Evolutionary conservation across 1,140 invertebrate species (phyloP), one percentile per base, ranked within the genome.

Genomic region (Procambarus virginalis): DNA sequence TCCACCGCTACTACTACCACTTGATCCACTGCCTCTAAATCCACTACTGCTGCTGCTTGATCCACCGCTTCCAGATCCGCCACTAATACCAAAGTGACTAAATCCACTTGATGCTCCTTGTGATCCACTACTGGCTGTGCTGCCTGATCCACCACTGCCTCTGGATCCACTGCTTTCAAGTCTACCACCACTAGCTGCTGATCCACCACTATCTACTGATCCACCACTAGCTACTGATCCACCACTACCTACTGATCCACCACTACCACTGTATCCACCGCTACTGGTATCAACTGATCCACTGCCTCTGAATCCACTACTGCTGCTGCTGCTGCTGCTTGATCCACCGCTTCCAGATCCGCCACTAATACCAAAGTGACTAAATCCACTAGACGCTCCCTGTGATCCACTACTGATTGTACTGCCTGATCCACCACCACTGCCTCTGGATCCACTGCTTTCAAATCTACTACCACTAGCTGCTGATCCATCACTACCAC

Each of bases 171-270:
- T 68, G 51, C 64, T 22, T 34, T 48, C 79, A 60, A 55, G 64
- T 81, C 79, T 55, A 80, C 78, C n/a, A n/a, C 51, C 34, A 20
- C 87, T 45, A 12, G 75, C 75, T 88, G 49, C 49, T 84, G 82
- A 51, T 58, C 77, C 45, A 83, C 90, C 34, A 46, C 90, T n/a
- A 46, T 46, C 51, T 8, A 9, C 51, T 55, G 70, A 46, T n/a
- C 87, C 77, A 80, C 60, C 46, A 22, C 34, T 34, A 34, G 34
- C 34, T 34, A 34, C 3, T 68, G 64, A 20, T 20, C 78, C 76
- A 17, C 60, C 81, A 80, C 34, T 49, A 20, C 58, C 34, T n/a
- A 22, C 45, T 4, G 45, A 48, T 22, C 85, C 77, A 79, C 76
- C 85, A 64, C 20, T 2, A n/a, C 75, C 20, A 17, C 6, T 8